Evolutionary conservation across 37 sponge, comb jelly and placozoan species (phyloP).

Genomic region (Ianthella basta): DNA sequence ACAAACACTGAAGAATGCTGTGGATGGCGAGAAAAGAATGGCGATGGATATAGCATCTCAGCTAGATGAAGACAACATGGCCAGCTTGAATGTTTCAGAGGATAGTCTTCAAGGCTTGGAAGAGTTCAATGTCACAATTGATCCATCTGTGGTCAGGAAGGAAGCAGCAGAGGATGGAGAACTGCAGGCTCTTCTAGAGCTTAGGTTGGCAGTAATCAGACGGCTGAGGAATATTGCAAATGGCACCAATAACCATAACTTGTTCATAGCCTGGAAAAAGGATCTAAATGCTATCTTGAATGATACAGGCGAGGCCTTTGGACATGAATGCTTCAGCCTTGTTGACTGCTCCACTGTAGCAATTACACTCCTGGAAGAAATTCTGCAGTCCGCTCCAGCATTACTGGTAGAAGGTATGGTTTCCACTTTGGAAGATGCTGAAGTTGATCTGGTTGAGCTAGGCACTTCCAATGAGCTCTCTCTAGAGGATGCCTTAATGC

Average conservation of each 20-base stretch:
- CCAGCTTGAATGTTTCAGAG: neutral
- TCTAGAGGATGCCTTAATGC: neutral
- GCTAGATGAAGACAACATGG: neutral
- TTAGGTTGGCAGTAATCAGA: neutral
- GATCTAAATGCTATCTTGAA: constrained; percentile 13
- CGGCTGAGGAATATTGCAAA: neutral
- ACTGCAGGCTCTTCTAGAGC: neutral
- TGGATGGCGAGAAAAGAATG: neutral
- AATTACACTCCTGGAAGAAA: neutral
- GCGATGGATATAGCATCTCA: neutral
- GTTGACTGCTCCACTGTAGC: constrained; percentile 27
- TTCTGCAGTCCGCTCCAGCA: neutral
- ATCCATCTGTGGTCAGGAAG: neutral
- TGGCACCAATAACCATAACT: neutral
- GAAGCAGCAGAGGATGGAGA: constrained; percentile 15
- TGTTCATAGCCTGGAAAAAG: constrained; percentile 14
- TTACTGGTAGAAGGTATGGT: neutral
- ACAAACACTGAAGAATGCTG: neutral
- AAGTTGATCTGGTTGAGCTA: constrained; percentile 16
- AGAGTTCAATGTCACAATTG: constrained; percentile 6
- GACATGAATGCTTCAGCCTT: constrained; percentile 3
- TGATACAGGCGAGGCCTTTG: neutral
- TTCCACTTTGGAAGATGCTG: neutral
- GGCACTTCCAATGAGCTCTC: neutral
- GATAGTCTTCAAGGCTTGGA: neutral